These are phyloP conservation scores for Rhynchonema sp. DNA, from an alignment of 2,888 invertebrate species.

Conservation along the genomic window DNA sequence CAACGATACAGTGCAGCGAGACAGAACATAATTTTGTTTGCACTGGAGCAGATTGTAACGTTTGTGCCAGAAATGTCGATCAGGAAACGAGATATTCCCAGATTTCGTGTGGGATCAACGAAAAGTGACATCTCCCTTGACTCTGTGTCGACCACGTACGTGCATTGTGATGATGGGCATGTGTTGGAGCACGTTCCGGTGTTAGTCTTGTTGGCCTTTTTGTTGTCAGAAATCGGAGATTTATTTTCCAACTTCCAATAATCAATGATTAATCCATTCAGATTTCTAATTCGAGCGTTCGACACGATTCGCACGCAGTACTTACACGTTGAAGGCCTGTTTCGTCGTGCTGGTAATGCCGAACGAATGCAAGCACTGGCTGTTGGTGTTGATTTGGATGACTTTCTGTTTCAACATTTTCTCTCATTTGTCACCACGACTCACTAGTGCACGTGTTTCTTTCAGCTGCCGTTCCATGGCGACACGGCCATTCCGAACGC, in stretches of 20 bases:
- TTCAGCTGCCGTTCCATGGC: neutral
- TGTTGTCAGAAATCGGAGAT: neutral
- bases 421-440: too few species aligned
- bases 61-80: too few species aligned
- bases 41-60: too few species aligned
- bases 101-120: too few species aligned
- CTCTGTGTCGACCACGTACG: neutral
- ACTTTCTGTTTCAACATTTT: too few species aligned
- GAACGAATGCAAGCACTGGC: neutral
- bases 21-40: too few species aligned
- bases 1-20: too few species aligned
- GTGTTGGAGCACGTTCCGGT: neutral
- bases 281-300: neutral
- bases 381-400: neutral
- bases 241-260: neutral
- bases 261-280: too few species aligned
- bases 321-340: neutral
- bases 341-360: neutral
- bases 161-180: neutral
- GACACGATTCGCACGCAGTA: neutral
- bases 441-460: neutral
- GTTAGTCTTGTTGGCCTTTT: neutral
- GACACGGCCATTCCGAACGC: neutral
- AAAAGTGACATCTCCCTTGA: neutral
- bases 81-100: too few species aligned